A percentile compares a stretch with the other conserved stretches of the same genome.
Conservation (phyloP, 2,797 vertebrate species). For the Phaenicophaeus curvirostris region DNA sequence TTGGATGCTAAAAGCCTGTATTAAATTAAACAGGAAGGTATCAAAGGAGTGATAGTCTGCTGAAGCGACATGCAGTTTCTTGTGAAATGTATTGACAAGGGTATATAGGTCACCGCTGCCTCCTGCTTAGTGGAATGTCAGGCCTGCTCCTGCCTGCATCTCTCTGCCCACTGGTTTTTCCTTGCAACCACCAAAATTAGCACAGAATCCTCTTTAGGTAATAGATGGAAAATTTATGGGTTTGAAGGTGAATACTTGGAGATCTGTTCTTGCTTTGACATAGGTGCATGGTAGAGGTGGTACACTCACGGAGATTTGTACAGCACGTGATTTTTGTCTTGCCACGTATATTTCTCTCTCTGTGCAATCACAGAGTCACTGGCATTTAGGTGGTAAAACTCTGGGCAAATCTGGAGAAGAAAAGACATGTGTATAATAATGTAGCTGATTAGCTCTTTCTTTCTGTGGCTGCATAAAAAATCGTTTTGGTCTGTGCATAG, state of each 20-base stretch:
- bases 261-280: not conserved
- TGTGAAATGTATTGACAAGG: conserved; percentile 35
- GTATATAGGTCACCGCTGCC: conserved; percentile 1
- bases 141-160: not conserved
- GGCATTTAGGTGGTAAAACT: not conserved
- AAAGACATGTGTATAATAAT: not conserved
- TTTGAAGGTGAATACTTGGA: not conserved
- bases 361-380: not conserved
- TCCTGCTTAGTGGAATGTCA: conserved; percentile 29
- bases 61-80: conserved; percentile 26
- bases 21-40: conserved; percentile 57
- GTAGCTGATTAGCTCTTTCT: not conserved
- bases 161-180: not conserved
- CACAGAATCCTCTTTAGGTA: not conserved
- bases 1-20: conserved; percentile 25
- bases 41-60: conserved; percentile 57
- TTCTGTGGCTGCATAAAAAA: not conserved
- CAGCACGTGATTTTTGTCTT: not conserved
- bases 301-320: accelerated
- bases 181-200: not conserved
- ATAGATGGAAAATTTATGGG: not conserved
- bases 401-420: not conserved
- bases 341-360: not conserved
- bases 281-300: not conserved
- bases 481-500: not conserved